Evolutionary conservation across 2,888 invertebrate species (phyloP), one percentile per base, ranked within the genome.

Genomic region (Tachina lurida): DNA sequence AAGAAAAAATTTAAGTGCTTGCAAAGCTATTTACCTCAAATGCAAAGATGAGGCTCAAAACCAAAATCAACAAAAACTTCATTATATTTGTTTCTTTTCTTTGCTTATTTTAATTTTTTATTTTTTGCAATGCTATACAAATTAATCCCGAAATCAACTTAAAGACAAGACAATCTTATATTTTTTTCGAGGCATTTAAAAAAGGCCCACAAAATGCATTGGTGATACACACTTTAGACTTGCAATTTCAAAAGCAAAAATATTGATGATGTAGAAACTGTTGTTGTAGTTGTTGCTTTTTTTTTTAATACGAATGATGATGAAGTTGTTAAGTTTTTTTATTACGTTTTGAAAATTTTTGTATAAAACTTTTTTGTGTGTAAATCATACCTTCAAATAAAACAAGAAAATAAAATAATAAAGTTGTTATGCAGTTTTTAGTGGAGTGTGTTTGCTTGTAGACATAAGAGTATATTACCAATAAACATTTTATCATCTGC

Each of bases 131-230:
- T 87, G 84, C 88, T 88, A 89, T 89, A 91, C 91, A 91, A 91
- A 91, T 91, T 91, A 91, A 91, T 91, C 90, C 86, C 91, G 89
- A 91, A 91, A 91, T 91, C 91, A 90, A 88, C 87, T 90, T 88
- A 88, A 77, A 88, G 88, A 90, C 89, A 90, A 89, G 89, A 86
- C 87, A 88, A 86, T 78, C 73, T 84, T 79, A 39, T 31, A 22
- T 31, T 31, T 75, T 77, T 70, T 85, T 77, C 10, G 17, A 71
- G 76, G 67, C 56, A 65, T 65, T 56, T 39, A 43, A 17, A 43
- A 75, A 70, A 78, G 47, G 63, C 78, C 68, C 71, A 79, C 76
- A 76, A 83, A 83, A 78, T 86, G 81, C 81, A 84, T 83, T 84
- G 84, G 84, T 81, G 73, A 84, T 45, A 67, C 70, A 62, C 71